These are phyloP conservation scores for Orbicella faveolata DNA, from an alignment of 64 coral and sea anemone genomes.

Conservation along the genomic window DNA sequence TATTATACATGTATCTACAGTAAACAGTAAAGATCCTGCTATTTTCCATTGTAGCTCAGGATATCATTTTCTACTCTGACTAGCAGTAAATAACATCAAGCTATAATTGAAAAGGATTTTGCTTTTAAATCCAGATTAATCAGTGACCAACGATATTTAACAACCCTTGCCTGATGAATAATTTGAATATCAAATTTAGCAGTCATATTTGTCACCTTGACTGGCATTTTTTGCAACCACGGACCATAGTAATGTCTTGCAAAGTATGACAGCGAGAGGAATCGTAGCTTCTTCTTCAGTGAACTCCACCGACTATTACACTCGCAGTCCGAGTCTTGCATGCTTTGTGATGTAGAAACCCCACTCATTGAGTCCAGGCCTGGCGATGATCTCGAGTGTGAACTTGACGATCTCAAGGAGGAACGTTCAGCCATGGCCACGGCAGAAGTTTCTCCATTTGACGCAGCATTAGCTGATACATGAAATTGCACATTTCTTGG, in stretches of 20 bases:
- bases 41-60: no score
- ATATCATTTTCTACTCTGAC: no score
- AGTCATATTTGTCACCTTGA: slow-evolving; percentile 59
- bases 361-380: slow-evolving; percentile 55
- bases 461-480: slow-evolving; percentile 18
- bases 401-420: slow-evolving; percentile 16
- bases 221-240: slow-evolving; percentile 71
- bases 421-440: slow-evolving; percentile 26
- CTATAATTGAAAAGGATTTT: no score
- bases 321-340: background rate
- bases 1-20: no score
- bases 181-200: no score
- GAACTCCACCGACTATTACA: slow-evolving; percentile 30
- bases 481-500: slow-evolving; percentile 32
- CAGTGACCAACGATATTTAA: no score
- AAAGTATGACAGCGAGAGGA: slow-evolving; percentile 57
- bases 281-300: slow-evolving; percentile 38
- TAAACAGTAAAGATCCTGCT: no score
- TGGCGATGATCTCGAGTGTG: slow-evolving; percentile 47
- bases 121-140: no score
- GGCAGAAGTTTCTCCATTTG: background rate
- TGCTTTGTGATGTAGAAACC: slow-evolving; percentile 13
- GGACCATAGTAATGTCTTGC: slow-evolving; percentile 82
- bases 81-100: no score
- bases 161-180: no score